Evolutionary conservation across 1,140 invertebrate genomes (phyloP).

Genomic region (Drosophila melanogaster): Release_6_plus_ISO1_MT NT_033777.3:13509001-13509500

Average conservation of each 20-base stretch:
- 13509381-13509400: conserved; percentile 14
- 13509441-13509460: conserved; percentile 1
- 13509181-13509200: not conserved
- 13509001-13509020: not conserved
- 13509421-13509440: not conserved
- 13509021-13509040: conserved; percentile 11
- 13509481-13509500: conserved; percentile 55
- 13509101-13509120: conserved; percentile 21
- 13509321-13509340: conserved; percentile 70
- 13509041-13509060: conserved; percentile 15
- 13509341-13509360: conserved; percentile 49
- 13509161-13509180: conserved; percentile 4
- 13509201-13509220: not conserved
- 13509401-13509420: not conserved
- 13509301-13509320: conserved; percentile 33
- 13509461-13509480: conserved; percentile 1
- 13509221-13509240: not conserved
- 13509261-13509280: conserved; percentile 29
- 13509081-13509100: conserved; percentile 46
- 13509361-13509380: conserved; percentile 67
- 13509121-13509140: conserved; percentile 26
- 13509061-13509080: conserved; percentile 51
- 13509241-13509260: conserved; percentile 21
- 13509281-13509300: conserved; percentile 69
- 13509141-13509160: conserved; percentile 14